phyloP scores from a whole-genome alignment of 2,797 vertebrate species.

The Pogonophryne albipinna region DNA sequence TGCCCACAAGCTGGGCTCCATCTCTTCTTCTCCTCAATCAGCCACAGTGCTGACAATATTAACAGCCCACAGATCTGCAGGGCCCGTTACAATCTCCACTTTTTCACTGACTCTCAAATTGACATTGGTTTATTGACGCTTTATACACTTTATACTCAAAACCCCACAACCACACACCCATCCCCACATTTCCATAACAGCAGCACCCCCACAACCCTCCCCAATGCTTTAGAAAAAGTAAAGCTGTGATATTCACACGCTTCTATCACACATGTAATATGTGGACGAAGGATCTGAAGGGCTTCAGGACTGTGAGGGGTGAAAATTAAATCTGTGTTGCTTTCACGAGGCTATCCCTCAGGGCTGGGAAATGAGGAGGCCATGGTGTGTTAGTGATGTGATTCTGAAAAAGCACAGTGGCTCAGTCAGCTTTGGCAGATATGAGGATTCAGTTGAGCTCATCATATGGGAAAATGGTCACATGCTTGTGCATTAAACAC shows the following conservation, averaged over 20 bases:
- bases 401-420: conserved; percentile 59
- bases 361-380: conserved; percentile 66
- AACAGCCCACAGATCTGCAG: conserved; percentile 73
- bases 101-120: conserved; percentile 71
- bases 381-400: conserved; percentile 76
- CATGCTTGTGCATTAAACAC: conserved; percentile 36
- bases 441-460: conserved; percentile 46
- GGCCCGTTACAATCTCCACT: conserved; percentile 60
- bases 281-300: conserved; percentile 70
- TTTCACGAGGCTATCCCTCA: conserved; percentile 48
- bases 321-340: conserved; percentile 77
- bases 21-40: conserved; percentile 79
- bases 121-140: conserved; percentile 80
- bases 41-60: conserved; percentile 78
- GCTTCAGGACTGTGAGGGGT: conserved; percentile 65
- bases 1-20: conserved; percentile 81
- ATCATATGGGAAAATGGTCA: conserved; percentile 43
- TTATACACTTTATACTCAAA: conserved; percentile 61
- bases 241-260: conserved; percentile 52
- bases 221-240: conserved; percentile 54
- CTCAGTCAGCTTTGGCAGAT: conserved; percentile 45
- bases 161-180: conserved; percentile 21
- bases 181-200: conserved; percentile 46
- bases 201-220: conserved; percentile 33
- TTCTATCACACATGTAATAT: conserved; percentile 76